Conservation (phyloP, 2,797 vertebrate species). For the Peromyscus nudipes region DNA sequence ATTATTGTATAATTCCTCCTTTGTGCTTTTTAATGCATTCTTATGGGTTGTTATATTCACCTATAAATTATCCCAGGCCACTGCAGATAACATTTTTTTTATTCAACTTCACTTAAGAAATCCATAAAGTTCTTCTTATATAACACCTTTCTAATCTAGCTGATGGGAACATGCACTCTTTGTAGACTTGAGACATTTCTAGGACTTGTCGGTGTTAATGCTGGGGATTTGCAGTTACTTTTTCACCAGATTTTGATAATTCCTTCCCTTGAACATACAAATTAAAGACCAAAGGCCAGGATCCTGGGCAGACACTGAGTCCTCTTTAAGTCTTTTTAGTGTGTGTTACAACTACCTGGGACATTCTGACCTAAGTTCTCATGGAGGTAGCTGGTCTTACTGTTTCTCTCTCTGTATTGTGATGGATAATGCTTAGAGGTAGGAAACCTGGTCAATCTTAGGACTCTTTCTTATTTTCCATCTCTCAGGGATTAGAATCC, state of each 20-base stretch:
- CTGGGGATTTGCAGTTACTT: not conserved
- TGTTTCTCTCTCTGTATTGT: not conserved
- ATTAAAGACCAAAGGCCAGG: not conserved
- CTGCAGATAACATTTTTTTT: too few relatives aligned
- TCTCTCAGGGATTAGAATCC: not conserved
- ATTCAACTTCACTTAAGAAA: not conserved
- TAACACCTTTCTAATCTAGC: not conserved
- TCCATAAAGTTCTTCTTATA: not conserved
- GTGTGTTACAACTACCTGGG: not conserved
- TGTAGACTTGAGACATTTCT: not conserved
- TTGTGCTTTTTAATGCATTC: not conserved
- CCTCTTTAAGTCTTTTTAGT: not conserved
- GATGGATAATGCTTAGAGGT: not conserved
- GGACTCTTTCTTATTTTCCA: not conserved
- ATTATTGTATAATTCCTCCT: not conserved
- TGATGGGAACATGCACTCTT: not conserved
- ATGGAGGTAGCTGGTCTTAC: not conserved
- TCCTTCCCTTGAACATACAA: not conserved
- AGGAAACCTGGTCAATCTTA: too few relatives aligned
- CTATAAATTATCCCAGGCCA: not conserved
- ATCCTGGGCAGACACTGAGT: too few relatives aligned
- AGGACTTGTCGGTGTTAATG: not conserved
- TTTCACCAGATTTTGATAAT: not conserved
- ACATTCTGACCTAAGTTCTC: not conserved
- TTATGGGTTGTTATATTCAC: not conserved